Percentiles rank a stretch among this genome's conserved stretches.
Evolutionary conservation across 2,888 invertebrate species (phyloP).

Genomic region (Chrysolina americana): DNA sequence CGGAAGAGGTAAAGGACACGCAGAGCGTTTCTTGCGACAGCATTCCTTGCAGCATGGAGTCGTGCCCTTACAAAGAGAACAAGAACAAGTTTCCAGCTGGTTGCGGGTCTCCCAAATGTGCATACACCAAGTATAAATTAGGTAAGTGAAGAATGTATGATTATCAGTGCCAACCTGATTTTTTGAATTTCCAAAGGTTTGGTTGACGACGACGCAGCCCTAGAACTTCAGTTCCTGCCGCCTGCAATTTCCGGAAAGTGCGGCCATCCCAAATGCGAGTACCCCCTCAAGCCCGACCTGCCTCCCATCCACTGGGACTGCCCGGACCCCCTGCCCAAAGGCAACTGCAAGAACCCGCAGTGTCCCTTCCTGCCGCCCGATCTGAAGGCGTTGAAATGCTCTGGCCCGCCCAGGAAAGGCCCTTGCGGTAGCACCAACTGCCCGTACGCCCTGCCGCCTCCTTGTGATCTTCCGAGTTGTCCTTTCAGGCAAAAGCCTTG

Average conservation of each 20-base stretch:
- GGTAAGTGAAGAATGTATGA: constrained; percentile 43
- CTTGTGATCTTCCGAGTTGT: constrained; percentile 52
- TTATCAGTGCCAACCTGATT: too few relatives aligned
- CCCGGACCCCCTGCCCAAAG: constrained; percentile 67
- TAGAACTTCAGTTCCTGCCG: constrained; percentile 59
- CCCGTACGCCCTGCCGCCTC: constrained; percentile 61
- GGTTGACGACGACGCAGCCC: constrained; percentile 60
- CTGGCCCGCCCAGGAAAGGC: constrained; percentile 55
- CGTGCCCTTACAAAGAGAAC: constrained; percentile 52
- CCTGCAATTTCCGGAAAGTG: constrained; percentile 59
- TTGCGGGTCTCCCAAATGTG: constrained; percentile 63
- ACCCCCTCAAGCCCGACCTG: constrained; percentile 55
- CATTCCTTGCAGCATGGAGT: constrained; percentile 52
- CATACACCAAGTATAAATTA: constrained; percentile 63
- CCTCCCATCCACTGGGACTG: constrained; percentile 69
- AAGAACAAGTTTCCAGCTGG: constrained; percentile 55
- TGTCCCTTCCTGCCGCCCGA: constrained; percentile 62
- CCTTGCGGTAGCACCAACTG: constrained; percentile 63
- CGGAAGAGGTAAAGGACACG: background rate
- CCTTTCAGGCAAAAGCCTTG: constrained; percentile 51
- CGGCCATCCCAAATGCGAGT: constrained; percentile 62
- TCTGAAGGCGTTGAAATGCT: constrained; percentile 58
- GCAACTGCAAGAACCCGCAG: constrained; percentile 64
- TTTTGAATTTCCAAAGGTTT: constrained; percentile 47
- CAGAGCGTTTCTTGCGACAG: constrained; percentile 46